Evolutionary conservation across 2,113 vertebrate genomes (phyloP).

Genomic region (Callospermophilus lateralis): DNA sequence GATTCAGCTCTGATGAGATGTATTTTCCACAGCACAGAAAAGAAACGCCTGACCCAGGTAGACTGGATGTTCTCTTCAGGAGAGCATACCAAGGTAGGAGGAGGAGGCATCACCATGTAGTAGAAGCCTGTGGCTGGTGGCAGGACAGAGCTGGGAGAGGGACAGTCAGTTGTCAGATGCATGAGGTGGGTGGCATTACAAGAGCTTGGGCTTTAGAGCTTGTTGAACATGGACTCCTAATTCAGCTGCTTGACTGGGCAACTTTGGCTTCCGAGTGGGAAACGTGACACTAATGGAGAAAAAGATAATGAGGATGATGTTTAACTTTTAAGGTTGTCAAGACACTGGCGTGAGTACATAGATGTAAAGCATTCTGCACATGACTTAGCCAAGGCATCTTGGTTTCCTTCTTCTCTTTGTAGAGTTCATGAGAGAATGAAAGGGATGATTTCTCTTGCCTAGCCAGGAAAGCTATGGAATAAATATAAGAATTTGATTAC

Average conservation of each 20-base stretch:
- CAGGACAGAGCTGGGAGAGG: background rate
- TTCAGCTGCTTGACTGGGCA: background rate
- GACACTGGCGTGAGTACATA: background rate
- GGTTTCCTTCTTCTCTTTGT: background rate
- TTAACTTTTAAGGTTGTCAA: background rate
- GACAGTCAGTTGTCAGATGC: background rate
- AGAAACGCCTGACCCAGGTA: slow-evolving; percentile 66
- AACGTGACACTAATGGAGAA: background rate
- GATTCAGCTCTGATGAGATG: slow-evolving; percentile 80
- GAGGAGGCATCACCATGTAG: rapidly evolving
- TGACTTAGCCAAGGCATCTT: background rate
- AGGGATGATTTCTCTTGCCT: background rate
- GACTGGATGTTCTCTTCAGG: slow-evolving; percentile 77
- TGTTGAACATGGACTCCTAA: background rate
- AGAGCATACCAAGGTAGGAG: slow-evolving; percentile 20
- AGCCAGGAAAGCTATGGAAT: background rate
- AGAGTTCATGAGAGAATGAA: background rate
- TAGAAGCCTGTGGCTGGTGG: background rate
- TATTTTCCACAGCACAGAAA: slow-evolving; percentile 75
- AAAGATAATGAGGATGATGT: background rate
- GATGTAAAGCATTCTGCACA: background rate
- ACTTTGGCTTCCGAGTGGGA: background rate
- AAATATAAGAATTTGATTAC: background rate
- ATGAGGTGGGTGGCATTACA: background rate
- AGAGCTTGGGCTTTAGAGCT: background rate